Evolutionary conservation across 2,888 invertebrate species (phyloP).

Genomic region (Drosophila anceps): DNA sequence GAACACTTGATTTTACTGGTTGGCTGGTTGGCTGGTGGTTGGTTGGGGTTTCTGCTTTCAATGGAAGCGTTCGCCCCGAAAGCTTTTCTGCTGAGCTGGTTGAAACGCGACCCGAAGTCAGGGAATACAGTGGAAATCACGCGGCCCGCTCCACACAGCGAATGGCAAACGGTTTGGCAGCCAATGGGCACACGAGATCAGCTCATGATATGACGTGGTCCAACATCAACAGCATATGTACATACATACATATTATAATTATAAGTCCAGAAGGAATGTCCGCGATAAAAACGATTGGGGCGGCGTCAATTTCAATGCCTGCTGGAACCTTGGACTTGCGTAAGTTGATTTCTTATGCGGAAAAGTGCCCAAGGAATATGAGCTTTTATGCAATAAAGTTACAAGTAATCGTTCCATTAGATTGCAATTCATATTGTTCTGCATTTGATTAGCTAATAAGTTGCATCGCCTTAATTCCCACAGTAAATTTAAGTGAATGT

Average conservation of each 20-base stretch:
- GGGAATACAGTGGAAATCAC: constrained; percentile 54
- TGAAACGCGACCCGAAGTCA: constrained; percentile 51
- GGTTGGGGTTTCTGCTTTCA: constrained; percentile 64
- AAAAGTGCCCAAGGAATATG: background rate
- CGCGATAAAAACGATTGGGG: constrained; percentile 2
- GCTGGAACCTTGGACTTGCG: constrained; percentile 8
- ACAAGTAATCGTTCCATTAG: background rate
- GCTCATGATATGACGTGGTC: constrained; percentile 43
- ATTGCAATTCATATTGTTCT: background rate
- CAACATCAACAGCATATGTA: constrained; percentile 16
- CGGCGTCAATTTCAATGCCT: background rate
- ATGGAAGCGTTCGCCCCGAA: constrained; percentile 52
- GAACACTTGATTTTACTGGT: constrained; percentile 20
- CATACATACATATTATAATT: no score
- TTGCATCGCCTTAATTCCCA: background rate
- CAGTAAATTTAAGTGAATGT: background rate
- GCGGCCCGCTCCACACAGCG: constrained; percentile 37
- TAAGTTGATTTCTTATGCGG: constrained; percentile 8
- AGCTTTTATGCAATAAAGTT: background rate
- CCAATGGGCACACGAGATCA: constrained; percentile 45
- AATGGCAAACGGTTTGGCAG: constrained; percentile 27
- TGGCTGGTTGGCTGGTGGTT: background rate
- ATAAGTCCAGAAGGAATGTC: constrained; percentile 14
- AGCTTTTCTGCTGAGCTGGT: constrained; percentile 51
- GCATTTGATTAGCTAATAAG: constrained; percentile 1